Base-by-base conservation (phyloP, 2,113 vertebrate species). In the Piaya cayana region DNA sequence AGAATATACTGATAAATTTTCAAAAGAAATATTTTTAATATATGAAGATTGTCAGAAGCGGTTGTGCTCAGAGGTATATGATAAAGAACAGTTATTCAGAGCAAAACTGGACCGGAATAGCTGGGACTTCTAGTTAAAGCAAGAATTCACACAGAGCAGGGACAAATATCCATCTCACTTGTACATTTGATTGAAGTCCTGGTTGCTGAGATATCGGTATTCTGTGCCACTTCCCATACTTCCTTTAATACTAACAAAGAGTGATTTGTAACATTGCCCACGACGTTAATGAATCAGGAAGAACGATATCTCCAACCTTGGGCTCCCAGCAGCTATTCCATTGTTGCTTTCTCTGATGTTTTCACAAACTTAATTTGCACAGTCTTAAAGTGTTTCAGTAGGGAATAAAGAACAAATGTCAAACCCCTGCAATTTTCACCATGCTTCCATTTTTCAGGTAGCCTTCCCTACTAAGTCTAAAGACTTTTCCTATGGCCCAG, bases 291-390 rank as follows among this genome's bases (percentile, higher is more conserved):
- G 2, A 79, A 87, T 90, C 30, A 25, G 53, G 58, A 87, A 60
- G 62, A 89, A 64, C 50, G 93, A n/a, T 26, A 68, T 78, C 65
- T 78, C 15, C 1, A 82, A 91, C 42, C 65, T 25, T 14, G 1
- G 63, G 64, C 67, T 93, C 88, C 64, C 87, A 90, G 67, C 70
- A 94, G 90, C 75, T 77, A 87, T 64, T 56, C 74, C 62, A 45
- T 23, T 69, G 75, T 64, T 91, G 68, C 8, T 4, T 36, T 47
- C 70, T 76, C 85, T 90, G 82, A 80, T 93, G 88, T 94, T 95
- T 87, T 82, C 92, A 90, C 85, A 77, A 94, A 91, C 85, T 72
- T 90, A 45, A 92, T 94, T 94, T 96, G 79, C 82, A 90, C 2
- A 2, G 45, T 79, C 45, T 58, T 78, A 68, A 82, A 85, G 85